Evolutionary conservation across 2,113 vertebrate species (phyloP).

Genomic region (Amazona guildingii): DNA sequence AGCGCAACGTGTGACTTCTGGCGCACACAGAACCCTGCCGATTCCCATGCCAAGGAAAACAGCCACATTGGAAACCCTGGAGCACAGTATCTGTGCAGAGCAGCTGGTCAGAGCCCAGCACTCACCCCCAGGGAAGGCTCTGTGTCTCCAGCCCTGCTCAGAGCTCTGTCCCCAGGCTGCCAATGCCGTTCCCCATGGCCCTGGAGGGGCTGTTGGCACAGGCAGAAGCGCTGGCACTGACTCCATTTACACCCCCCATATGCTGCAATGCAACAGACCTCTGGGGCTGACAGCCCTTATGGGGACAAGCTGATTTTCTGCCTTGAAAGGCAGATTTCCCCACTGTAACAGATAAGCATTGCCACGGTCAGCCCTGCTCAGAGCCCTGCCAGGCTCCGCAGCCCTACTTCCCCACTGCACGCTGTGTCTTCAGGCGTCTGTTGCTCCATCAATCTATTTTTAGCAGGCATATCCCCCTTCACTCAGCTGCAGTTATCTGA

Average conservation of each 20-base stretch:
- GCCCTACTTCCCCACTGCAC: not conserved
- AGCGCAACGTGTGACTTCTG: not conserved
- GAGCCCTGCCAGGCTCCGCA: not conserved
- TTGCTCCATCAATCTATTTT: constrained; percentile 52
- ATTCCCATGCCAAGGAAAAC: not conserved
- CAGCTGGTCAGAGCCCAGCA: not conserved
- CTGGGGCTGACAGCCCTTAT: not conserved
- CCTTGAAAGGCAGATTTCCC: not conserved
- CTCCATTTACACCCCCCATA: not conserved
- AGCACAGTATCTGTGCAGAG: not conserved
- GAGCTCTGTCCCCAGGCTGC: not conserved
- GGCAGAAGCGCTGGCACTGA: not conserved
- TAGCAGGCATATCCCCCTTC: constrained; percentile 30
- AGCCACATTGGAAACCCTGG: not conserved
- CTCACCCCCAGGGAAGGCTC: not conserved
- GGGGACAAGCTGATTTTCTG: not conserved
- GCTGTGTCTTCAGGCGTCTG: not conserved
- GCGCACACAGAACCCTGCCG: not conserved
- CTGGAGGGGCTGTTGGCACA: not conserved
- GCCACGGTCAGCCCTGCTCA: accelerated
- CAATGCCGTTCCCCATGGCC: accelerated
- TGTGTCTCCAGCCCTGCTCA: not conserved
- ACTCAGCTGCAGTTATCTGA: constrained; percentile 54
- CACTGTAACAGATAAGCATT: not conserved
- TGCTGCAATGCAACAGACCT: not conserved